Conservation (phyloP, 2,888 invertebrate species). For the Acleris literana region DNA sequence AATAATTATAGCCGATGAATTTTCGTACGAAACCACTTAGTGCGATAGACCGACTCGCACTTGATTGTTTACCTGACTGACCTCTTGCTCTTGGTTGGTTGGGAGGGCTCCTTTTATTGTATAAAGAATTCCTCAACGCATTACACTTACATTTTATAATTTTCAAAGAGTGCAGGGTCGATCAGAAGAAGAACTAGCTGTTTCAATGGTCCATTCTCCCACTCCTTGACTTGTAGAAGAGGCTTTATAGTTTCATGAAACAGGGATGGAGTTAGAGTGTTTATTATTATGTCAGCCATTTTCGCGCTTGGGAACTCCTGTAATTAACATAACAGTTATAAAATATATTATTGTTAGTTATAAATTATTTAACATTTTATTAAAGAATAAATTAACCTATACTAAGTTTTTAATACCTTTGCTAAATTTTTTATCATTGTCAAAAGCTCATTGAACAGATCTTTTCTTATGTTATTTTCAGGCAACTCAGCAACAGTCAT, state of each 20-base stretch:
- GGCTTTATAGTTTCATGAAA: constrained; percentile 50
- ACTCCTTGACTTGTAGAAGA: constrained; percentile 46
- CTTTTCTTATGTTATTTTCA: constrained; percentile 57
- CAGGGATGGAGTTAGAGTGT: constrained; percentile 48
- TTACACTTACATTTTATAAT: constrained; percentile 52
- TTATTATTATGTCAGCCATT: constrained; percentile 49
- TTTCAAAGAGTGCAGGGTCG: constrained; percentile 44
- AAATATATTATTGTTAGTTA: background rate
- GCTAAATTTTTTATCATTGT: constrained; percentile 48
- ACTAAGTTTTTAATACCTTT: constrained; percentile 52
- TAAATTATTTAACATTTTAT: background rate
- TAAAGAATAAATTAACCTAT: background rate
- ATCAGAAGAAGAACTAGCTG: constrained; percentile 48
- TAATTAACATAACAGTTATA: constrained; percentile 32
- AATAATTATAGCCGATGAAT: too few relatives aligned
- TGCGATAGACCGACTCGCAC: too few relatives aligned
- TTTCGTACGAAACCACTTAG: too few relatives aligned
- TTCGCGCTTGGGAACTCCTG: constrained; percentile 45
- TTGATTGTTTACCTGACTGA: too few relatives aligned
- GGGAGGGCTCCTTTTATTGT: too few relatives aligned
- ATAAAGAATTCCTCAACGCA: background rate
- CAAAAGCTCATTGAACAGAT: constrained; percentile 59
- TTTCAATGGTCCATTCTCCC: constrained; percentile 45
- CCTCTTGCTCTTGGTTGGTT: too few relatives aligned
- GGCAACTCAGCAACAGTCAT: constrained; percentile 57